Percentiles rank a stretch among this genome's conserved stretches.
These are phyloP conservation scores for Ameiurus melas DNA, from an alignment of 2,113 vertebrate genomes.

Conservation along the genomic window DNA sequence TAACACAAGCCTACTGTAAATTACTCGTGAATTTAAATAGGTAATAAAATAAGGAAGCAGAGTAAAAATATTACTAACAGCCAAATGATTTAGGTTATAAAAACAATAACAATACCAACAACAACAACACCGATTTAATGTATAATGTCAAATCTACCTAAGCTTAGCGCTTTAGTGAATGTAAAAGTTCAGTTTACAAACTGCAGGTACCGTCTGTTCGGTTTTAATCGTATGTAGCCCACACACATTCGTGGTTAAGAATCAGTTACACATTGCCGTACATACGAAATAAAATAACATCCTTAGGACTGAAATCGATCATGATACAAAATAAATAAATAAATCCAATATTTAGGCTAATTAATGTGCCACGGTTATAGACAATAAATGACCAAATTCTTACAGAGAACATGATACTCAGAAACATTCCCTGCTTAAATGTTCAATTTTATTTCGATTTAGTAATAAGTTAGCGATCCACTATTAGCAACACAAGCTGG, in stretches of 20 bases:
- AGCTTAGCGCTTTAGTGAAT: not conserved
- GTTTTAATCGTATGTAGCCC: not conserved
- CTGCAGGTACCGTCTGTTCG: not conserved
- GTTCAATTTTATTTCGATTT: not conserved
- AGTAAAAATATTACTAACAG: not conserved
- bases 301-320: not conserved
- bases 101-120: not conserved
- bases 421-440: not conserved
- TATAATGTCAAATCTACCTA: not conserved
- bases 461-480: conserved; percentile 4
- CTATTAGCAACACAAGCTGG: not conserved
- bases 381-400: not conserved
- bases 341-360: not conserved
- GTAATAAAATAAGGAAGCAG: not conserved
- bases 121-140: not conserved
- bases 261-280: not conserved
- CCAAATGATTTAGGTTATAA: not conserved
- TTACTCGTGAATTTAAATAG: not conserved
- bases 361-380: not conserved
- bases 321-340: not conserved
- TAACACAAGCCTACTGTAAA: not conserved
- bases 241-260: not conserved
- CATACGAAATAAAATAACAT: not conserved
- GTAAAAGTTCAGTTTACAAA: not conserved
- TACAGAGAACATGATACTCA: not conserved